phyloP scores from a whole-genome alignment of 2,888 invertebrate species.

The Limnephilus lunatus region DNA sequence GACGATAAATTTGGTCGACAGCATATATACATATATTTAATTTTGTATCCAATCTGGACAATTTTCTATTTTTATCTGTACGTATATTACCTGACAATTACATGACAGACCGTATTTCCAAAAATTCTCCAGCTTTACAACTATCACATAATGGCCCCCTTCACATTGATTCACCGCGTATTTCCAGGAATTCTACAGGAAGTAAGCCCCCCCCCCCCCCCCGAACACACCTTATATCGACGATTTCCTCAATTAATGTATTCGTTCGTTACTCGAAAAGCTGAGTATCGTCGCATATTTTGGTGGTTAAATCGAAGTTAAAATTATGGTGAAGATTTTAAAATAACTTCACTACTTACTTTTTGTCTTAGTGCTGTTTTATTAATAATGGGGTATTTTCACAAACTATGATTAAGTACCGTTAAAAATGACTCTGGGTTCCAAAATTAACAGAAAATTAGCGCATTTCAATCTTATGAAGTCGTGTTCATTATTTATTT shows the following conservation, averaged over 20 bases:
- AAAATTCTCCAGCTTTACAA: neutral
- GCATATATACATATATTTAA: no score
- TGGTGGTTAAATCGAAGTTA: neutral
- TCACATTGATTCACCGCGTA: conserved; percentile 7
- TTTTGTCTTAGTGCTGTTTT: neutral
- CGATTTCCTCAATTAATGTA: neutral
- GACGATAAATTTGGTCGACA: no score
- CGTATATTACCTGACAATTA: neutral
- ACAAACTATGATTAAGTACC: no score
- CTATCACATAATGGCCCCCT: neutral
- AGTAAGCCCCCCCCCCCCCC: neutral
- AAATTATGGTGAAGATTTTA: neutral
- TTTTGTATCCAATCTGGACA: neutral
- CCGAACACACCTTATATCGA: neutral
- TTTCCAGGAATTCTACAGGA: conserved; percentile 22
- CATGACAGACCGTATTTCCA: neutral
- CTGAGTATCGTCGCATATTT: neutral
- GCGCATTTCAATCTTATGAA: neutral
- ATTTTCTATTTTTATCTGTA: neutral
- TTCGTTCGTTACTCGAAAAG: neutral
- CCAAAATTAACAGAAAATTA: neutral
- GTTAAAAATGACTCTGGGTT: neutral
- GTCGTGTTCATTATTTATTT: neutral
- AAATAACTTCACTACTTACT: neutral
- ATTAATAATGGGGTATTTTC: no score